phyloP scores from a whole-genome alignment of 2,797 vertebrate genomes.

The Falco naumanni region DNA sequence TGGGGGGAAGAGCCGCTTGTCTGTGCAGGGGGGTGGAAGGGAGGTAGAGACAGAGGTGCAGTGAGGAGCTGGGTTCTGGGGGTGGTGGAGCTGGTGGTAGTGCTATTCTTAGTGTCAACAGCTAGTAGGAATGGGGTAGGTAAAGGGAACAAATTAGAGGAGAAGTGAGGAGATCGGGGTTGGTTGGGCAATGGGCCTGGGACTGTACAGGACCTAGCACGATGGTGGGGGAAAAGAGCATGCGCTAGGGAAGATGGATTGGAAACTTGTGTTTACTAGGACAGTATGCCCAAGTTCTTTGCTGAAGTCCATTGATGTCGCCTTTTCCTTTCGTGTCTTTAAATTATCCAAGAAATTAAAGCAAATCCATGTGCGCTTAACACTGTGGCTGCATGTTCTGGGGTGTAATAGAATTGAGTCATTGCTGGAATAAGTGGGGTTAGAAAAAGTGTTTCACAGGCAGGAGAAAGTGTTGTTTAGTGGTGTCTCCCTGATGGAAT shows the following conservation, averaged over 20 bases:
- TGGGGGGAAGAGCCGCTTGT: background rate
- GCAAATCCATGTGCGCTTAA: background rate
- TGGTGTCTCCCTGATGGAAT: background rate
- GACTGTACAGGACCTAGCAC: background rate
- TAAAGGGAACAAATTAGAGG: background rate
- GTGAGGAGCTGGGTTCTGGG: background rate
- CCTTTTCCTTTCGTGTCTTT: background rate
- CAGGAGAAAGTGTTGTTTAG: background rate
- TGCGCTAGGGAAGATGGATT: background rate
- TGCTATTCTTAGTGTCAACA: background rate
- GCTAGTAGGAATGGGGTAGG: background rate
- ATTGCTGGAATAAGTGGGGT: background rate
- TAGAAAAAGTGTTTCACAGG: background rate
- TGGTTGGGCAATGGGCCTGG: background rate
- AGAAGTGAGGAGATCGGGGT: background rate
- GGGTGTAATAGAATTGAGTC: background rate
- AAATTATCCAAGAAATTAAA: background rate
- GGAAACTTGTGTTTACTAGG: background rate
- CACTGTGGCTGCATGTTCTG: background rate
- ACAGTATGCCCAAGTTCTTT: background rate
- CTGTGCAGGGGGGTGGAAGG: background rate
- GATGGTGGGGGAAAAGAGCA: background rate
- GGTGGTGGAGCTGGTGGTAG: background rate
- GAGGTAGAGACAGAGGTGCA: background rate
- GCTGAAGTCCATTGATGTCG: background rate